Base-by-base conservation (phyloP, 2,888 invertebrate species). In the Syrphus vitripennis region DNA sequence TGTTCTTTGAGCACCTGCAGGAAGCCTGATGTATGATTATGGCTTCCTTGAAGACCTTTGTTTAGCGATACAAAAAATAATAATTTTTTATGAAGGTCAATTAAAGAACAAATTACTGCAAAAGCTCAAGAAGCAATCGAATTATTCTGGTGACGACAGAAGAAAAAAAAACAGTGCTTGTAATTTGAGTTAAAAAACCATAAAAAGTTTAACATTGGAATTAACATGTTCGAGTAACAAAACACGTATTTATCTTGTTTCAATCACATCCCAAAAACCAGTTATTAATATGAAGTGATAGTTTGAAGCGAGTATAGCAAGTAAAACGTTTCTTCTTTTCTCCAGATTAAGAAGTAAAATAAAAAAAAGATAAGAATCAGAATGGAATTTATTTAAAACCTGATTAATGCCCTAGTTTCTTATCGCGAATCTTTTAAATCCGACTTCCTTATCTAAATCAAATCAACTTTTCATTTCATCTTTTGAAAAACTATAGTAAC, bases 401-500 rank as follows among this genome's bases (percentile, higher is more conserved):
- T 37, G 21, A 34, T 14, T 14, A 4, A 37, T 59, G 59, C 12
- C 34, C 59, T 37, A 59, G 21, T 37, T 59, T 59, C 59, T 37
- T 59, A 59, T 59, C 37, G 19, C 10, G 10, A 12, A 10, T 45
- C 4, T n/a, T n/a, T 0, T n/a, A n/a, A n/a, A 19, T 37, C 34
- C 14, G 59, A 37, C 21, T 21, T 59, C 3, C 19, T 59, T 37
- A 59, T 59, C 59, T 59, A 14, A 3, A 14, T 14, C 4, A 1
- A 31, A 34, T 19, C 21, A 37, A 59, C 37, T 59, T 59, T 59
- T 34, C 34, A 59, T 59, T 59, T 59, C 59, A 59, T 59, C 34
- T 59, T 59, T 14, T 57, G 5, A 34, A n/a, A n/a, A n/a, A n/a
- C n/a, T 57, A 7, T 14, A 21, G 0, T 50, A 3, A 34, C 9